Percentiles rank a stretch among this genome's conserved stretches.
phyloP scores from a whole-genome alignment of 2,113 vertebrate species.

The Polypterus bichir region DNA sequence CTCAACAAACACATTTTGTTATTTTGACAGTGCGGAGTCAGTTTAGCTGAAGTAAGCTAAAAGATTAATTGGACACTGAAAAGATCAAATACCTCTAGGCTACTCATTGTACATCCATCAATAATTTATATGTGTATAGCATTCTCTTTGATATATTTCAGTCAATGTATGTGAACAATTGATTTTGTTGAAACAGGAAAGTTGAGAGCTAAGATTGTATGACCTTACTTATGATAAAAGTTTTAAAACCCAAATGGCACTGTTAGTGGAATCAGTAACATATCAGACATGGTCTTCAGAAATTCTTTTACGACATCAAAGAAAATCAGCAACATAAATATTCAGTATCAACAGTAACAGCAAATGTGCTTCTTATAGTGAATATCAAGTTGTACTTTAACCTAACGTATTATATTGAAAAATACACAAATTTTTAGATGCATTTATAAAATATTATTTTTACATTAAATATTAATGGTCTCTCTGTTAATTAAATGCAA shows the following conservation, averaged over 20 bases:
- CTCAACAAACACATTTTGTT: constrained; percentile 32
- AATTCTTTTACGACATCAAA: neutral
- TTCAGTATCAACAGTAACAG: no score
- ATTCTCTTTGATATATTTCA: constrained; percentile 44
- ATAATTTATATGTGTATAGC: constrained; percentile 49
- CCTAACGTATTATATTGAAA: no score
- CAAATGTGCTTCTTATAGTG: no score
- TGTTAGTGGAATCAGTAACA: neutral
- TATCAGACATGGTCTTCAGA: neutral
- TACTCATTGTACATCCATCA: constrained; percentile 32
- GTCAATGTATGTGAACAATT: constrained; percentile 35
- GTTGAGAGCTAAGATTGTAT: neutral
- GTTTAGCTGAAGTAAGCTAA: constrained; percentile 48
- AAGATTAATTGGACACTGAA: constrained; percentile 52
- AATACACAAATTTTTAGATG: no score
- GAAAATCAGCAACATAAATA: neutral
- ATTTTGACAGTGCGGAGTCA: constrained; percentile 33
- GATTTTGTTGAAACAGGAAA: constrained; percentile 2
- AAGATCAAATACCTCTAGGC: constrained; percentile 43
- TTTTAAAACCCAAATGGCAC: neutral
- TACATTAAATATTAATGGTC: no score
- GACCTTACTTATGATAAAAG: neutral
- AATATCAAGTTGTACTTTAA: no score
- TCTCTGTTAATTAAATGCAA: no score
- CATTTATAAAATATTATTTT: no score